These are phyloP conservation scores for Betta splendens DNA, from an alignment of 2,797 vertebrate genomes.

Conservation along the genomic window DNA sequence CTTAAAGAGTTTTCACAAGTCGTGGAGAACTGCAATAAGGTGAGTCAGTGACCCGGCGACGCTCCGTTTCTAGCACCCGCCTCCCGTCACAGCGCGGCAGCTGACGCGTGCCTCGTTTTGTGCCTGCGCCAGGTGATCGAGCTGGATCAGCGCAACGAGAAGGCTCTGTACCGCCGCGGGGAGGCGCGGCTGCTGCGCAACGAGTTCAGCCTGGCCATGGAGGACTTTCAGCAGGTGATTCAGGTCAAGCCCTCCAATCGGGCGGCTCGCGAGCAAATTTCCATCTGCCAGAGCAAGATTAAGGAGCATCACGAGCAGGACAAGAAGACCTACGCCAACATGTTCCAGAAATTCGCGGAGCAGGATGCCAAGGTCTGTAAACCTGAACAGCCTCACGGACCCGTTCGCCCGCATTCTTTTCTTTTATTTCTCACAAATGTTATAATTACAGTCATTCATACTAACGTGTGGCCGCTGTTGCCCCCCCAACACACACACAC, in stretches of 20 bases:
- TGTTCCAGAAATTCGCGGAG: conserved; percentile 97
- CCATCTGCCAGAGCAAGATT: conserved; percentile 88
- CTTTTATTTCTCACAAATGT: not conserved
- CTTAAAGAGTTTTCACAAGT: conserved; percentile 87
- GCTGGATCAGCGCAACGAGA: conserved; percentile 90
- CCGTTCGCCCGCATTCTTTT: not conserved
- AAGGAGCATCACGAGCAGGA: conserved; percentile 93
- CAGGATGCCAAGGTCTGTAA: conserved; percentile 88
- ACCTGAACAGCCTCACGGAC: conserved; percentile 2
- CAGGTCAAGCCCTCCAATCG: conserved; percentile 91
- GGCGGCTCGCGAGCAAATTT: conserved; percentile 88
- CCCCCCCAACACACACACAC: not conserved
- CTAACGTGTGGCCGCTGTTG: not conserved
- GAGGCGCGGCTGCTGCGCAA: conserved; percentile 90
- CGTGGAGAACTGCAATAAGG: conserved; percentile 94
- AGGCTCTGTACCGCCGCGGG: conserved; percentile 91
- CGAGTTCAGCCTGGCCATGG: conserved; percentile 89
- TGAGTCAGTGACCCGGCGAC: conserved; percentile 50
- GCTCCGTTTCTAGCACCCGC: not conserved
- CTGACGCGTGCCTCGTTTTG: conserved; percentile 2
- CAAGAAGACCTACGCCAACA: conserved; percentile 93
- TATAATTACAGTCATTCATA: not conserved
- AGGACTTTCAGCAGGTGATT: conserved; percentile 91
- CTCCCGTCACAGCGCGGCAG: not conserved
- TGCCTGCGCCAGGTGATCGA: conserved; percentile 84